Base-by-base conservation (phyloP, 2,113 vertebrate genomes). In the Marmota flaviventris region DNA sequence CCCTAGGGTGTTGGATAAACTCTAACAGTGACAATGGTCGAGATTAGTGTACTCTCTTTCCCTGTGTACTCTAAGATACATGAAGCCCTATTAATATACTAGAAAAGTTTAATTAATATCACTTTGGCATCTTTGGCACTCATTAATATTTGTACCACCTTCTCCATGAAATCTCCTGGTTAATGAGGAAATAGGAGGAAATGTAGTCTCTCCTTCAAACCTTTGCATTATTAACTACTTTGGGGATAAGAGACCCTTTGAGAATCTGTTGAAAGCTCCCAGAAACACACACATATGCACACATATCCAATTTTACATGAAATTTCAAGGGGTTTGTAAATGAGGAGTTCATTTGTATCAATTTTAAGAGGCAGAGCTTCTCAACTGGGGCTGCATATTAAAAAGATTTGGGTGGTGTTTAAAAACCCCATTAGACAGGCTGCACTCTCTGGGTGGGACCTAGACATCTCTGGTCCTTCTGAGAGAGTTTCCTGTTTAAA, bases 81-180 rank as follows among this genome's bases (percentile, higher is more conserved):
- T n/a, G 20, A 76, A 81, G 93, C 32, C 11, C 17, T 79, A 45
- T 51, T 58, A 42, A 42, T 42, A 48, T 65, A 73, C 48, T 61
- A 65, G 17, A 69, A 95, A 93, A 85, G 12, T 8, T 56, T 89
- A 76, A 51, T 92, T 82, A 24, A 70, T 65, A 76, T 78, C 39
- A 94, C 65, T 39, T 86, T 78, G 90, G 18, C 72, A 51, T 13
- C 9, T 73, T 22, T 91, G 87, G 32, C 17, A 25, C 5, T 85
- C 29, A n/a, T 20, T 67, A 75, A 72, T 91, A 58, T 93, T 93
- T 83, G 37, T 76, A 56, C 14, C 3, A 83, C 24, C 86, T 96
- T 78, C n/a, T 81, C 32, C 51, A 79, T 20, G 65, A 86, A 69
- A n/a, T 90, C n/a, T 86, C 5, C 39, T 4, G 56, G 27, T 70